phyloP scores from a whole-genome alignment of 1,140 invertebrate genomes.

The Drosophila tristis region DNA sequence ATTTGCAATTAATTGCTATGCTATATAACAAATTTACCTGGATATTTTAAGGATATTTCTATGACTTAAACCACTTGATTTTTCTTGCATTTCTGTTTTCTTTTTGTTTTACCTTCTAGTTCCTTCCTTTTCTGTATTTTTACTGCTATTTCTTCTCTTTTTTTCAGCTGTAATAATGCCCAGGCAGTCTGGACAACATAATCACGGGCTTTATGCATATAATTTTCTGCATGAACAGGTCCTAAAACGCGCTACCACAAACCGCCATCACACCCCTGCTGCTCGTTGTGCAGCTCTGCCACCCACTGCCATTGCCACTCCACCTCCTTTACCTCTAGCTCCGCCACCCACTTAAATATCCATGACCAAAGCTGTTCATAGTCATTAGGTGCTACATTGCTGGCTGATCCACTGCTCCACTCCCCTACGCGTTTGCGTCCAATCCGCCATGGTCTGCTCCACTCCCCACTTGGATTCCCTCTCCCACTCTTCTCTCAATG shows the following conservation, averaged over 20 bases:
- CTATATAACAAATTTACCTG: too few species aligned
- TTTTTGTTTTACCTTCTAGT: constrained; percentile 18
- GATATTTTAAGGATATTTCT: too few species aligned
- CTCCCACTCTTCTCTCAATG: not conserved
- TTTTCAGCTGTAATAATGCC: constrained; percentile 59
- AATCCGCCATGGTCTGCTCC: constrained; percentile 3
- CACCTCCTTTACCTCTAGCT: not conserved
- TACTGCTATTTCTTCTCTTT: constrained; percentile 37
- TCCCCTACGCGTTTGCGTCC: not conserved
- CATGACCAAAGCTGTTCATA: constrained; percentile 63
- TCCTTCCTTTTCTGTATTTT: constrained; percentile 1
- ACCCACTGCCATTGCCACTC: not conserved
- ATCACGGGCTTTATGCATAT: constrained; percentile 81
- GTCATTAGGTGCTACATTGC: constrained; percentile 63
- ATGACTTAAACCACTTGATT: too few species aligned
- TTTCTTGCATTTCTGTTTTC: not conserved
- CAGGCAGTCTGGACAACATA: constrained; percentile 72
- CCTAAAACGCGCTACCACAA: constrained; percentile 14
- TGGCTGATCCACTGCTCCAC: too few species aligned
- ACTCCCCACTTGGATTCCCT: not conserved
- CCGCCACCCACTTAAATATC: constrained; percentile 31
- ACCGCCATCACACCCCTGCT: too few species aligned
- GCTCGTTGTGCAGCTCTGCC: constrained; percentile 4
- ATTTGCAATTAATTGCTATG: too few species aligned
- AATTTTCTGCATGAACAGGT: constrained; percentile 81